phyloP scores from a whole-genome alignment of 2,797 vertebrate species.

The Pagetopsis macropterus region DNA sequence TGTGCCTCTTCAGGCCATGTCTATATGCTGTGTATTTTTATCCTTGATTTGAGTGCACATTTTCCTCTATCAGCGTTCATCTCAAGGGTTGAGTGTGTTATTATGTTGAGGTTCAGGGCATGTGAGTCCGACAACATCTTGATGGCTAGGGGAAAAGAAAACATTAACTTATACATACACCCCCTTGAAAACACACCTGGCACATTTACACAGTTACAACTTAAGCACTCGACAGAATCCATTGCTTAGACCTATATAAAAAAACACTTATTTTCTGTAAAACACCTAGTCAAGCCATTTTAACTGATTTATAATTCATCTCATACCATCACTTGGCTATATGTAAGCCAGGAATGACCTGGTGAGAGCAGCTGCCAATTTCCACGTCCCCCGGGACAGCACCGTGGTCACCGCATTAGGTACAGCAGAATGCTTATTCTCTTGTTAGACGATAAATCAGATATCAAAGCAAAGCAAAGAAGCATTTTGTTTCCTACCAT shows the following conservation, averaged over 20 bases:
- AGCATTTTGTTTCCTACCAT: slow-evolving; percentile 24
- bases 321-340: slow-evolving; percentile 41
- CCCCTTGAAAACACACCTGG: slow-evolving; percentile 29
- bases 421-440: slow-evolving; percentile 39
- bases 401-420: slow-evolving; percentile 42
- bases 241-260: slow-evolving; percentile 13
- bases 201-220: slow-evolving; percentile 33
- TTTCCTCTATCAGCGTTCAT: slow-evolving; percentile 12
- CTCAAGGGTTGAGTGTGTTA: slow-evolving; percentile 6
- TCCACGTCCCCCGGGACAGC: slow-evolving; percentile 51
- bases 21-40: slow-evolving; percentile 36
- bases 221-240: slow-evolving; percentile 29
- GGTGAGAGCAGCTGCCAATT: slow-evolving; percentile 73
- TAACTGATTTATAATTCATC: slow-evolving; percentile 54
- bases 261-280: slow-evolving; percentile 6
- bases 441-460: slow-evolving; percentile 31
- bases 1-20: slow-evolving; percentile 21
- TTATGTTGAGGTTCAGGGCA: slow-evolving; percentile 6
- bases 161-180: slow-evolving; percentile 24
- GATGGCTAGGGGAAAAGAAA: slow-evolving; percentile 6
- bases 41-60: slow-evolving; percentile 35
- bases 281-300: slow-evolving; percentile 40
- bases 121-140: slow-evolving; percentile 34
- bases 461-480: slow-evolving; percentile 35
- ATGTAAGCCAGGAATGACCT: slow-evolving; percentile 48